Evolutionary conservation across 2,113 vertebrate genomes (phyloP).

Genomic region (Paracanthobrama guichenoti): DNA sequence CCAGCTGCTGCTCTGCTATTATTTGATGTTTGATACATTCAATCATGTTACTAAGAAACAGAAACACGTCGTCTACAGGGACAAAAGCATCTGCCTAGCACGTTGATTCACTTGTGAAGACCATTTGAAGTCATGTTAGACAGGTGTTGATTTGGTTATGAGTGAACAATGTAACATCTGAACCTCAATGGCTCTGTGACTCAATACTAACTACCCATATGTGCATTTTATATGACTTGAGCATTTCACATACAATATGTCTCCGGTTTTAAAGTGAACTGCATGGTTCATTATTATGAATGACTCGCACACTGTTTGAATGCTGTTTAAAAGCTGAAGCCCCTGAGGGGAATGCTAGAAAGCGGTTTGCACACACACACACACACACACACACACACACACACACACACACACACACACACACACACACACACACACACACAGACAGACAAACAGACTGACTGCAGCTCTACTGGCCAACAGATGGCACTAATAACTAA

Average conservation of each 20-base stretch:
- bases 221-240: slow-evolving; percentile 8
- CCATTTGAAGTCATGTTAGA: slow-evolving; percentile 43
- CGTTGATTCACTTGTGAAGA: slow-evolving; percentile 55
- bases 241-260: neutral
- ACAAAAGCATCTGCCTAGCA: slow-evolving; percentile 61
- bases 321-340: slow-evolving; percentile 6
- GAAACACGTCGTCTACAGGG: slow-evolving; percentile 55
- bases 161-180: slow-evolving; percentile 26
- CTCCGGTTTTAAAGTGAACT: neutral
- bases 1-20: slow-evolving; percentile 72
- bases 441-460: too few relatives aligned
- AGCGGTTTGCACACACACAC: neutral
- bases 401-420: neutral
- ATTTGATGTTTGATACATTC: slow-evolving; percentile 67
- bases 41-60: slow-evolving; percentile 68
- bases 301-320: neutral
- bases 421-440: neutral
- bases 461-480: slow-evolving; percentile 60
- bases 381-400: neutral
- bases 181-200: neutral
- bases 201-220: slow-evolving; percentile 13
- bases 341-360: neutral
- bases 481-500: slow-evolving; percentile 79
- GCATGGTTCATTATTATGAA: slow-evolving; percentile 13
- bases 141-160: slow-evolving; percentile 66